Evolutionary conservation across 2,113 vertebrate species (phyloP), one percentile per base, ranked within the genome.

Genomic region (Corynorhinus townsendii): DNA sequence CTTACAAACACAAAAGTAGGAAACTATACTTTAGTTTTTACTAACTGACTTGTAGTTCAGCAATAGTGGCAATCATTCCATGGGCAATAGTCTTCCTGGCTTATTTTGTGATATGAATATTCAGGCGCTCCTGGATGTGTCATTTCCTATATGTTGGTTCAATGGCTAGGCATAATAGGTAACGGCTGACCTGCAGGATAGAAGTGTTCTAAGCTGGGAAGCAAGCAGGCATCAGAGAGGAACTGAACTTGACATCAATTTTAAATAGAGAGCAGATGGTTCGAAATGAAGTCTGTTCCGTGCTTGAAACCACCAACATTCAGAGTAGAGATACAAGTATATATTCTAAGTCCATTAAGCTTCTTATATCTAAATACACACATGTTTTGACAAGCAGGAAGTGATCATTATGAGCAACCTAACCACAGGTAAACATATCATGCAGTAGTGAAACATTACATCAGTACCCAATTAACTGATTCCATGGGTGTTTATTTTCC

Each of bases 241-340:
- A 89, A 86, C 33, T 91, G 89, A 97, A 81, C 92, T 93, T 71
- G 68, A 59, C 86, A 62, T 95, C 77, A 91, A 64, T 93, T 90
- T 92, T 90, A 93, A 95, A 85, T 40, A 86, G 90, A 90, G 62
- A 97, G 75, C 94, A 96, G 95, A 95, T 97, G 94, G 93, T 33
- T 71, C 49, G 56, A 96, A 95, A 75, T 52, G 38, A 68, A 68
- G 59, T 92, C 83, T 86, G 85, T 40, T 95, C 96, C 56, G 59
- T n/a, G 77, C 33, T 40, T 38, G 43, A 95, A 95, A 69, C 56
- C 83, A 96, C 94, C 72, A 92, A 79, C 82, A 89, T 35, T 92
- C 62, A 83, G 88, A 94, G 75, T 19, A 77, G 62, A 64, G 68
- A 94, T 66, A 75, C 75, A 83, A 89, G 20, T 35, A 86, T 73